Conservation (phyloP, 1,140 invertebrate genomes). For the Epicauta chinensis region DNA sequence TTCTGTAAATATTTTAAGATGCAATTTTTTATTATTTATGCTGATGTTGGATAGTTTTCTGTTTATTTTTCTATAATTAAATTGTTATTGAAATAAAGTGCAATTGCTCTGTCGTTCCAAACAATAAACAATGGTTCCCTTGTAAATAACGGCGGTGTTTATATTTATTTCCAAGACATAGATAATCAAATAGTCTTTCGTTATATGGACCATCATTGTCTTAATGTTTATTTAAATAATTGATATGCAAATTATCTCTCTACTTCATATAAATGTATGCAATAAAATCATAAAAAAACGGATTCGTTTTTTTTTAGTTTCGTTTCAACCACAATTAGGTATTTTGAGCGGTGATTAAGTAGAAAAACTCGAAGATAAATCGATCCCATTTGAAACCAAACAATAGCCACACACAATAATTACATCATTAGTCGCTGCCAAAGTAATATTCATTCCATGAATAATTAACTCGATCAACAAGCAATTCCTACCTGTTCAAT, state of each 20-base stretch:
- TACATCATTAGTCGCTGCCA: slow-evolving; percentile 33
- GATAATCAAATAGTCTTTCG: slow-evolving; percentile 1
- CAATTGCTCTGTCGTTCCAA: not conserved
- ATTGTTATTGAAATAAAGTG: slow-evolving; percentile 5
- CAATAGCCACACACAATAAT: slow-evolving; percentile 26
- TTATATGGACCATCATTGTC: slow-evolving; percentile 10
- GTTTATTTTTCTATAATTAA: slow-evolving; percentile 7
- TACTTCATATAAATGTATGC: not conserved
- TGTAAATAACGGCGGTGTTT: slow-evolving; percentile 10
- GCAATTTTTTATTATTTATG: too few species aligned
- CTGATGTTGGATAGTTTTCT: not conserved
- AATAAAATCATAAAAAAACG: too few species aligned
- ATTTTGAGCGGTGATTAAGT: slow-evolving; percentile 10
- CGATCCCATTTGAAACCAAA: slow-evolving; percentile 23
- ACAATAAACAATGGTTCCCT: slow-evolving; percentile 9
- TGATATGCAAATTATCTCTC: slow-evolving; percentile 3
- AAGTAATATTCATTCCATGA: slow-evolving; percentile 26
- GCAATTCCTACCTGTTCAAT: not conserved
- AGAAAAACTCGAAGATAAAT: slow-evolving; percentile 23
- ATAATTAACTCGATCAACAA: slow-evolving; percentile 22
- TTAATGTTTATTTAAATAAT: slow-evolving; percentile 5
- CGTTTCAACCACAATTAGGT: too few species aligned
- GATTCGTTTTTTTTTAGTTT: too few species aligned
- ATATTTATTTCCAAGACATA: not conserved
- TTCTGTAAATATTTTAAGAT: too few species aligned